These are phyloP conservation scores for Aphaenogaster ashmeadi DNA, from an alignment of 1,140 invertebrate genomes.

Conservation along the genomic window DNA sequence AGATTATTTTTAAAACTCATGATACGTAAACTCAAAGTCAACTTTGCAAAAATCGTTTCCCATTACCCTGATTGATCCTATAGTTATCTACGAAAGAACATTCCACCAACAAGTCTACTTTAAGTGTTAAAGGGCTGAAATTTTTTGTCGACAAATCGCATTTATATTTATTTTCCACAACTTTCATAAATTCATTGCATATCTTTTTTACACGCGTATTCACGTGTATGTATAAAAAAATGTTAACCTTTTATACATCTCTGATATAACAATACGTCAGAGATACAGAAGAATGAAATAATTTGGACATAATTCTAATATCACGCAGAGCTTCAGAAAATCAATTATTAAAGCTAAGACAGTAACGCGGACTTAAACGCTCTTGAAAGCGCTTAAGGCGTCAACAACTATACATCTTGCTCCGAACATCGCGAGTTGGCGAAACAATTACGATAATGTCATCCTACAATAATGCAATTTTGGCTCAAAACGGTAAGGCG, in stretches of 20 bases:
- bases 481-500: slow-evolving; percentile 24
- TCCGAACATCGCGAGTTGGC: slow-evolving; percentile 41
- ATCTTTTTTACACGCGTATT: background rate
- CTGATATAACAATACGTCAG: background rate
- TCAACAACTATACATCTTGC: slow-evolving; percentile 44
- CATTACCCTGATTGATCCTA: background rate
- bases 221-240: background rate
- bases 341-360: slow-evolving; percentile 21
- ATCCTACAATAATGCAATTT: slow-evolving; percentile 54
- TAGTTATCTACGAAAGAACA: background rate
- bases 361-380: slow-evolving; percentile 24
- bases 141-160: background rate
- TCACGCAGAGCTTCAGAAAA: slow-evolving; percentile 10
- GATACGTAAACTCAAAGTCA: too few relatives aligned
- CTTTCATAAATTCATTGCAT: slow-evolving; percentile 1
- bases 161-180: background rate
- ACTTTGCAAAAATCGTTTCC: too few relatives aligned
- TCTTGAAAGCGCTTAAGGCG: slow-evolving; percentile 27
- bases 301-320: background rate
- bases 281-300: background rate
- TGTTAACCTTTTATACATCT: background rate
- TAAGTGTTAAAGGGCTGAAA: background rate
- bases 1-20: too few relatives aligned
- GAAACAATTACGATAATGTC: slow-evolving; percentile 55
- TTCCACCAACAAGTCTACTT: background rate